Evolutionary conservation across 2,797 vertebrate species (phyloP).

Genomic region (Hydrolagus colliei): DNA sequence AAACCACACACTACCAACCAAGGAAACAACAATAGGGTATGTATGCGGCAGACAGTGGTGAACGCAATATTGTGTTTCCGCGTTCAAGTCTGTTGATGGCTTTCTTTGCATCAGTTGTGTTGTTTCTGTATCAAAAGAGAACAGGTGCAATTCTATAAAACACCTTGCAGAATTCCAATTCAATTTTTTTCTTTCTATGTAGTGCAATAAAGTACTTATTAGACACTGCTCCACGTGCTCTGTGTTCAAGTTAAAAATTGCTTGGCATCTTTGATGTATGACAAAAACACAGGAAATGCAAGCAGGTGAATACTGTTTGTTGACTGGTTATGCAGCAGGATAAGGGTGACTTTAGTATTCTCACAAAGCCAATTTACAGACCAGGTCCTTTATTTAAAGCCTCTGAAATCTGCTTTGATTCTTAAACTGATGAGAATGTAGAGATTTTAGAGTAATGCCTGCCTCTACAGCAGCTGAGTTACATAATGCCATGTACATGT

Average conservation of each 20-base stretch:
- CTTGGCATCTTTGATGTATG: not conserved
- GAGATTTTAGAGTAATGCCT: not conserved
- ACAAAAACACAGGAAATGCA: not conserved
- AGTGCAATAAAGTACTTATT: not conserved
- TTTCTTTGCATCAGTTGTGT: constrained; percentile 11
- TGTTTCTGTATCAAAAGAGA: not conserved
- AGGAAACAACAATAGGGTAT: not conserved
- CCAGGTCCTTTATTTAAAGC: not conserved
- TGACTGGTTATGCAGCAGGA: not conserved
- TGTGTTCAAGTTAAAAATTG: constrained; percentile 20
- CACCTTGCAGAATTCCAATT: not conserved
- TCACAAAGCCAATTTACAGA: not conserved
- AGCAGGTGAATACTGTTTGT: not conserved
- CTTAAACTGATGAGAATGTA: not conserved
- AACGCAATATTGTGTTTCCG: constrained; percentile 2
- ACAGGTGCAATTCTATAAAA: not conserved
- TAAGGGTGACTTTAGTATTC: not conserved
- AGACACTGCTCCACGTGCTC: constrained; percentile 1
- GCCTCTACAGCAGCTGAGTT: not conserved
- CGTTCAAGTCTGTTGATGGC: constrained; percentile 1
- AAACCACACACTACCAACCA: not conserved
- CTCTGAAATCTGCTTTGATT: not conserved
- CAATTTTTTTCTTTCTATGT: constrained; percentile 8
- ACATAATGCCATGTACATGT: not conserved
- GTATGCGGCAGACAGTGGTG: not conserved